Evolutionary conservation across 2,113 vertebrate species (phyloP).

Genomic region (Noctilio leporinus): DNA sequence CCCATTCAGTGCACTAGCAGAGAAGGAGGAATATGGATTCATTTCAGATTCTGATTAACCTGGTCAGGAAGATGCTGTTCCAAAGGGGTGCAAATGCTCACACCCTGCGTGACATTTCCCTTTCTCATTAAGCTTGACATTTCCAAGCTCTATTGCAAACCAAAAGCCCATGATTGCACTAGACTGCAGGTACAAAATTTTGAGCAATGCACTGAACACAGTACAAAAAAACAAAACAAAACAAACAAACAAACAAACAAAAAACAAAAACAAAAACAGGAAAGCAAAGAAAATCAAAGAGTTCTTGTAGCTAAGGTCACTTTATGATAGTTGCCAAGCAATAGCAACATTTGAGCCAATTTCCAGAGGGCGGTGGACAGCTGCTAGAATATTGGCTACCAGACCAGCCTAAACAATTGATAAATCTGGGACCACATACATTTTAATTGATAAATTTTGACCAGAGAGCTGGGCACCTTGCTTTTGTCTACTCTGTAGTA

Average conservation of each 20-base stretch:
- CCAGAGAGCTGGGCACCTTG: not conserved
- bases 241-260: not conserved
- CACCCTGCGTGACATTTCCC: not conserved
- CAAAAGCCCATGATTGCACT: not conserved
- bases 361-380: not conserved
- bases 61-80: not conserved
- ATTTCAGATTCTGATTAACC: not conserved
- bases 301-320: not conserved
- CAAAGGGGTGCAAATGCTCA: not conserved
- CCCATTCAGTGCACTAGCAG: not conserved
- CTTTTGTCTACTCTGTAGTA: not conserved
- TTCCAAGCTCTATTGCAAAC: not conserved
- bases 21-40: not conserved
- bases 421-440: not conserved
- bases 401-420: not conserved
- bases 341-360: not conserved
- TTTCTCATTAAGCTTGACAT: conserved; percentile 33
- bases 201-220: not conserved
- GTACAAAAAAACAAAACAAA: not conserved
- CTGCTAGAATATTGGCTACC: not conserved
- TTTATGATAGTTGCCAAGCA: not conserved
- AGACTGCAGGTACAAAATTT: not conserved
- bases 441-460: too few species aligned
- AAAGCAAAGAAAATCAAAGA: not conserved
- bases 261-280: not conserved